Evolutionary conservation across 2,888 invertebrate genomes (phyloP), one percentile per base, ranked within the genome.

Genomic region (Crocallis elinguaria): DNA sequence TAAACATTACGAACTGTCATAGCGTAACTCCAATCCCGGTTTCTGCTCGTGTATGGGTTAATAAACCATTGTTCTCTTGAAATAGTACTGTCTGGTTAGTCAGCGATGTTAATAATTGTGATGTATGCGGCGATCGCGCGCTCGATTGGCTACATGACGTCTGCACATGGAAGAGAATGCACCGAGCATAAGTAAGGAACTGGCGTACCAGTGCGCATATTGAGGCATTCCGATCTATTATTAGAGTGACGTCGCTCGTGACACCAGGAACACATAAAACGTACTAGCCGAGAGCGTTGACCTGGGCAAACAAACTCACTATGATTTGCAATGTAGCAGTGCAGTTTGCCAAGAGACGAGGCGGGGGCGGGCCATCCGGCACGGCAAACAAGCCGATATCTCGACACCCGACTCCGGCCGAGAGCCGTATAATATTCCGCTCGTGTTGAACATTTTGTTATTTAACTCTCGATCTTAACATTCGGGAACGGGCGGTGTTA

Each of bases 251-350:
- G 82, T 81, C 79, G 85, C 87, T 81, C 78, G 85, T 87, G 89
- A 89, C 90, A 90, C 84, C 84, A 89, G 91, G 88, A 90, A 89
- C 85, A 87, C 84, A 88, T 87, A 86, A 87, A 88, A 86, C 78
- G 84, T 82, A 80, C 73, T 74, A 76, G 71, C 67, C 72, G 81
- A 79, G 90, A 79, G 84, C 90, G 79, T 86, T 88, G 89, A 89
- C 91, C 90, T 83, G 78, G 82, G 84, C 86, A 81, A 89, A 87
- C 86, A 86, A 84, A 87, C 84, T 84, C 79, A 69, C 75, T 86
- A 86, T 87, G 88, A 90, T 90, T 88, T 89, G 88, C 87, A 86
- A 85, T 83, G 78, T 75, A 79, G 83, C 80, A 80, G 84, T 88
- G 81, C 79, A 85, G 86, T 86, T 86, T 89, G 89, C 89, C 90